Evolutionary conservation across 2,113 vertebrate genomes (phyloP).

Genomic region (Peromyscus maniculatus): DNA sequence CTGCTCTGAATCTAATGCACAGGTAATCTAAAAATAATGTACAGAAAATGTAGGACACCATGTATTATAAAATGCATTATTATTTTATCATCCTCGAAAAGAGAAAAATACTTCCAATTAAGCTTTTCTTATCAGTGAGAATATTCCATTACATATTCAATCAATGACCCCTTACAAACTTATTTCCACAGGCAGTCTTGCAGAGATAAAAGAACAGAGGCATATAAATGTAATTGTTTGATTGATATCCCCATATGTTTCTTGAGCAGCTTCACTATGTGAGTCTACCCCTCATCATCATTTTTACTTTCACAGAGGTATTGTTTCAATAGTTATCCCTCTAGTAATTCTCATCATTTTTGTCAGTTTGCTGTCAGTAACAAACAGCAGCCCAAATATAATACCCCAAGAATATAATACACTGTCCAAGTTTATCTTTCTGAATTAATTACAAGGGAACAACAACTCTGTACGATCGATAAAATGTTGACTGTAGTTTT

Average conservation of each 20-base stretch:
- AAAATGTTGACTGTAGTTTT: background rate
- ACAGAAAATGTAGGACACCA: background rate
- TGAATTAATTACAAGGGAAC: constrained; percentile 6
- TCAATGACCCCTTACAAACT: background rate
- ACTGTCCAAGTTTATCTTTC: background rate
- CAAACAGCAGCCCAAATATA: background rate
- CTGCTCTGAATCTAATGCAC: background rate
- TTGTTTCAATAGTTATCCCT: background rate
- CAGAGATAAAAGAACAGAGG: background rate
- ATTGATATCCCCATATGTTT: background rate
- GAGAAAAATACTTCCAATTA: constrained; percentile 5
- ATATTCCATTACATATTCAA: background rate
- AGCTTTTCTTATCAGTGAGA: background rate
- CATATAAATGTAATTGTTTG: background rate
- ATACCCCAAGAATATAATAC: background rate
- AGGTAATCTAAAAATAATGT: background rate
- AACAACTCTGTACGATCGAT: background rate
- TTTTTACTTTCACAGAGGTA: background rate
- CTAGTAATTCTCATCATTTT: constrained; percentile 36
- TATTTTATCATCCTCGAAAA: background rate
- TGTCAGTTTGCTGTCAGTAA: constrained; percentile 18
- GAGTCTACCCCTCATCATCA: background rate
- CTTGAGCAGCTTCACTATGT: background rate
- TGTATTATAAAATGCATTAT: background rate
- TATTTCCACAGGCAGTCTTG: background rate